Conservation (phyloP, 2,888 invertebrate genomes). For the Helicoverpa assulta region DNA sequence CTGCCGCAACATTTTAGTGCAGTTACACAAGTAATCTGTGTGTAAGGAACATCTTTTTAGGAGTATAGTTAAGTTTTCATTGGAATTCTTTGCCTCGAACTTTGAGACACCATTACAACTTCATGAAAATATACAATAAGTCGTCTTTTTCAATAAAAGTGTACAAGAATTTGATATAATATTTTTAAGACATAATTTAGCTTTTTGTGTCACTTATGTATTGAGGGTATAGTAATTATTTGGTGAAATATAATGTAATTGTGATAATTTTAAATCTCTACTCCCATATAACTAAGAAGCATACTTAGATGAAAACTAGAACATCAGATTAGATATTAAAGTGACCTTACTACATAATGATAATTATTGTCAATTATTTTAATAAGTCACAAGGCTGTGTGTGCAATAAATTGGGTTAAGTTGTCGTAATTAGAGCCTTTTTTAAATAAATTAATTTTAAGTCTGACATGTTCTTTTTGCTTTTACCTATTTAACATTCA, state of each 20-base stretch:
- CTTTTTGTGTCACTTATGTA: background rate
- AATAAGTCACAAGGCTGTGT: conserved; percentile 77
- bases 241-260: background rate
- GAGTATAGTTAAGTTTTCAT: too few species aligned
- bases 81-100: too few species aligned
- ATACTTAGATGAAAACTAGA: background rate
- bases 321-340: conserved; percentile 47
- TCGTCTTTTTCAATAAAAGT: too few species aligned
- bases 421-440: conserved; percentile 61
- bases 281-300: conserved; percentile 9
- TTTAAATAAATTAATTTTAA: conserved; percentile 55
- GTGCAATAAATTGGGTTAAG: conserved; percentile 76
- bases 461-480: conserved; percentile 27
- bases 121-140: too few species aligned
- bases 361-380: conserved; percentile 74
- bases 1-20: background rate
- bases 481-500: background rate
- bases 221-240: background rate
- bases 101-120: too few species aligned
- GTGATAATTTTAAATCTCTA: conserved; percentile 1
- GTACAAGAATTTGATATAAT: background rate
- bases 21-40: too few species aligned
- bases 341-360: conserved; percentile 52
- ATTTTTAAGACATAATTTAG: background rate
- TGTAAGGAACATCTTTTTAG: too few species aligned